phyloP scores from a whole-genome alignment of 2,113 vertebrate species.

The Cephalophus harveyi region DNA sequence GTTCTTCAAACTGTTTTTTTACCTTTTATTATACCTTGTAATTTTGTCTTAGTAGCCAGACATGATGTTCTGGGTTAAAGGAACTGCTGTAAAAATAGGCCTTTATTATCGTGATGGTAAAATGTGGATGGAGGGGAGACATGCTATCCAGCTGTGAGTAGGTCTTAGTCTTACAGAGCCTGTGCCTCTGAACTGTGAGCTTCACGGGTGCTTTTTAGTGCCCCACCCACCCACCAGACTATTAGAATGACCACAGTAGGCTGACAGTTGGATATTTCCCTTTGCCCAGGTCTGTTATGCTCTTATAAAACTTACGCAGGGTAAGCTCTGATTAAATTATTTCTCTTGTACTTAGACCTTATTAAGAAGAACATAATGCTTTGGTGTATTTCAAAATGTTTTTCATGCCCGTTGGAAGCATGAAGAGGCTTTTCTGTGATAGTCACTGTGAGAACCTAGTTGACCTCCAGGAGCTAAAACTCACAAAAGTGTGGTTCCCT shows the following conservation, averaged over 20 bases:
- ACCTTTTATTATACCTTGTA: neutral
- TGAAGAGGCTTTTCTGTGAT: neutral
- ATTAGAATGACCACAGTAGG: neutral
- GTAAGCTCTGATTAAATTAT: neutral
- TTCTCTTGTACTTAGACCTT: neutral
- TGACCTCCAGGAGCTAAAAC: neutral
- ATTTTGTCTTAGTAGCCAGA: neutral
- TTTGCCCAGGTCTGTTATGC: neutral
- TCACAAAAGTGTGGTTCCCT: neutral
- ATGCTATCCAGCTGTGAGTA: neutral
- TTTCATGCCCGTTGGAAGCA: neutral
- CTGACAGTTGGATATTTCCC: neutral
- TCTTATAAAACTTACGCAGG: neutral
- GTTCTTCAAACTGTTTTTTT: neutral
- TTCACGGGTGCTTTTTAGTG: neutral
- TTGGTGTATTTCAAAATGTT: neutral
- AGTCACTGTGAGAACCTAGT: neutral
- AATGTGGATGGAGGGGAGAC: neutral
- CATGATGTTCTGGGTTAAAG: neutral
- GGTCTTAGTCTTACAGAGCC: neutral
- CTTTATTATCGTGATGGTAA: neutral
- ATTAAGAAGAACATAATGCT: neutral
- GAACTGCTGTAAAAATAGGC: neutral
- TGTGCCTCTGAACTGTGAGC: neutral
- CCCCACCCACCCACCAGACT: no score